Percentiles rank a stretch among this genome's conserved stretches.
phyloP scores from a whole-genome alignment of 2,888 invertebrate species.

The Baronia brevicornis region DNA sequence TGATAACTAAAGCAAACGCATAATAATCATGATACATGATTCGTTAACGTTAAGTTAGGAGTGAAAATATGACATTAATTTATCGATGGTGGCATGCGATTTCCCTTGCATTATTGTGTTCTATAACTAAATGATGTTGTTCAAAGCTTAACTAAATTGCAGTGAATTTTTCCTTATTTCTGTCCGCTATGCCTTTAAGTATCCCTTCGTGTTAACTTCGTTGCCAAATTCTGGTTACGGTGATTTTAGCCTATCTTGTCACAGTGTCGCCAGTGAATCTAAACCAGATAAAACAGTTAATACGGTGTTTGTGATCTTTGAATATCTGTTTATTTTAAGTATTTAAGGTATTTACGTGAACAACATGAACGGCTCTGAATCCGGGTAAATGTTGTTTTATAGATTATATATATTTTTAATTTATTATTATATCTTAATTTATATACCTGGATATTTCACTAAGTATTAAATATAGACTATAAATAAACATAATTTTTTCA shows the following conservation, averaged over 20 bases:
- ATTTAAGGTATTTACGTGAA: constrained; percentile 28
- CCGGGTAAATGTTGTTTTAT: too few relatives aligned
- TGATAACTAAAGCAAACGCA: constrained; percentile 32
- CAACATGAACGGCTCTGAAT: constrained; percentile 86
- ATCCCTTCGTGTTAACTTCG: constrained; percentile 29
- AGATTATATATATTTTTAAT: too few relatives aligned
- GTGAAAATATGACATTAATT: constrained; percentile 65
- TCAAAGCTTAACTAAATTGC: constrained; percentile 42
- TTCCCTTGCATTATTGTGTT: constrained; percentile 71
- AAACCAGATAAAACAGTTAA: constrained; percentile 25
- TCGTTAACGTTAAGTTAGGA: constrained; percentile 32
- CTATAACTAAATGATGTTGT: constrained; percentile 68
- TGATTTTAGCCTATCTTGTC: constrained; percentile 34
- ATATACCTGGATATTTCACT: too few relatives aligned
- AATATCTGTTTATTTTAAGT: constrained; percentile 32
- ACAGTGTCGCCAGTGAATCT: constrained; percentile 43
- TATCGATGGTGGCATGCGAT: constrained; percentile 66
- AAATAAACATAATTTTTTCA: too few relatives aligned
- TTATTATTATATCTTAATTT: too few relatives aligned
- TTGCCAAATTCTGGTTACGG: constrained; percentile 38
- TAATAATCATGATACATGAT: constrained; percentile 29
- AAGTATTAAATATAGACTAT: too few relatives aligned
- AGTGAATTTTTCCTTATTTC: constrained; percentile 50
- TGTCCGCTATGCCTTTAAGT: constrained; percentile 51
- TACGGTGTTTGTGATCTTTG: constrained; percentile 36